Percentiles rank a stretch among this genome's conserved stretches.
Evolutionary conservation across 2,113 vertebrate genomes (phyloP).

Genomic region (Mastomys coucha): DNA sequence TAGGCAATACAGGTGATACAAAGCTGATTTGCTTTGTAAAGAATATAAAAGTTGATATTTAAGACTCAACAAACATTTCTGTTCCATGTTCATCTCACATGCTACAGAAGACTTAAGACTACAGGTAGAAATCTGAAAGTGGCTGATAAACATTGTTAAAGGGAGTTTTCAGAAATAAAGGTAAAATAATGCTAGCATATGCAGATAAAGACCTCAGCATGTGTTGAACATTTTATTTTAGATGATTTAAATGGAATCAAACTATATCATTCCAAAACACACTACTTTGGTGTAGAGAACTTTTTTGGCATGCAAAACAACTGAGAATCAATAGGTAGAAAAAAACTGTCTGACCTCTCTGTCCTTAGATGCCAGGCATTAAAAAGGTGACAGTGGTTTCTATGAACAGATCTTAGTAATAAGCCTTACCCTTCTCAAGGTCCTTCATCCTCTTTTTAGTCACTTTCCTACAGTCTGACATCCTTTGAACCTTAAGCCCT

Average conservation of each 20-base stretch:
- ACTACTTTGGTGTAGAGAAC: neutral
- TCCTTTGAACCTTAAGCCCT: neutral
- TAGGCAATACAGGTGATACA: neutral
- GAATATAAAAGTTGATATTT: neutral
- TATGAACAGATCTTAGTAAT: neutral
- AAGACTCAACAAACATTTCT: neutral
- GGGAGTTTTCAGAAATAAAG: neutral
- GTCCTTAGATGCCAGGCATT: neutral
- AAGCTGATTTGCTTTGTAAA: neutral
- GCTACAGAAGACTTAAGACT: neutral
- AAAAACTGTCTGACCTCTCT: neutral
- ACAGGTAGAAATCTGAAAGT: neutral
- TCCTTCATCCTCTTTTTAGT: neutral
- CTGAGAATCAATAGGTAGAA: neutral
- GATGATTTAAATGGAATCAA: neutral
- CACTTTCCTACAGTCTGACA: neutral
- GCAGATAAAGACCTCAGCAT: neutral
- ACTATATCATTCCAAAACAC: neutral
- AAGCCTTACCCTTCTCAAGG: neutral
- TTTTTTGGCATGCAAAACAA: slow-evolving; percentile 25
- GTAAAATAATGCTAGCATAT: neutral
- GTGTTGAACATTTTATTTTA: slow-evolving; percentile 16
- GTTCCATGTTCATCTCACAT: neutral
- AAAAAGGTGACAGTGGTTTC: neutral
- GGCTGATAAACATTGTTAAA: neutral